Evolutionary conservation across 1,140 invertebrate species (phyloP).

Genomic region (Bombus sibiricus): DNA sequence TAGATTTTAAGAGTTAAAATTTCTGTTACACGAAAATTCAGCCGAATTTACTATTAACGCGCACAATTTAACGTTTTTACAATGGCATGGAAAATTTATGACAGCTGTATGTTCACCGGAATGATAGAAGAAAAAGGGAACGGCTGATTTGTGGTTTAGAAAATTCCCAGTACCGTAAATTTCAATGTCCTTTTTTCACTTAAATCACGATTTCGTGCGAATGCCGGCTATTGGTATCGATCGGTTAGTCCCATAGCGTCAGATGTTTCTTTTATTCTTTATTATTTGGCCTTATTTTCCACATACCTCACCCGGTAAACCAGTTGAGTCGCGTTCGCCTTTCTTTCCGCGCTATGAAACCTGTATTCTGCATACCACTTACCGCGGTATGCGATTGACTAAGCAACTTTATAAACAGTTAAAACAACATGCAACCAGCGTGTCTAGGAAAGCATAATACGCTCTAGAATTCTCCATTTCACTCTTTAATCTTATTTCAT

Average conservation of each 20-base stretch:
- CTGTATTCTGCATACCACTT: constrained; percentile 56
- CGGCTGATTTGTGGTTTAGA: background rate
- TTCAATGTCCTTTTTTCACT: background rate
- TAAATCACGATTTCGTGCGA: background rate
- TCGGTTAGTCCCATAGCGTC: background rate
- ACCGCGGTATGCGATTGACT: constrained; percentile 41
- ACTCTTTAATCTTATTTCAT: background rate
- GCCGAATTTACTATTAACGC: background rate
- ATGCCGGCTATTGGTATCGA: background rate
- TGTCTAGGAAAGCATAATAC: constrained; percentile 26
- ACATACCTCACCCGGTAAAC: constrained; percentile 60
- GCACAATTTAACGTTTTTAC: background rate
- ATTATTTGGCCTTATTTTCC: constrained; percentile 57
- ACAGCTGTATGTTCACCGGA: background rate
- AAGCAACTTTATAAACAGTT: constrained; percentile 48
- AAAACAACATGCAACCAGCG: constrained; percentile 22
- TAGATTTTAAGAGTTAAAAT: background rate
- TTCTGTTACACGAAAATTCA: background rate
- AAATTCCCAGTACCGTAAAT: background rate
- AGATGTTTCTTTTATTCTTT: constrained; percentile 47
- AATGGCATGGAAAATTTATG: background rate
- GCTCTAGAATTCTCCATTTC: background rate
- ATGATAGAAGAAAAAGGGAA: background rate
- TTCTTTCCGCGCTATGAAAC: constrained; percentile 52
- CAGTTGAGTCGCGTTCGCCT: constrained; percentile 52